Evolutionary conservation across 1,140 invertebrate genomes (phyloP), one percentile per base, ranked within the genome.

Genomic region (Drosophila simulans): DNA sequence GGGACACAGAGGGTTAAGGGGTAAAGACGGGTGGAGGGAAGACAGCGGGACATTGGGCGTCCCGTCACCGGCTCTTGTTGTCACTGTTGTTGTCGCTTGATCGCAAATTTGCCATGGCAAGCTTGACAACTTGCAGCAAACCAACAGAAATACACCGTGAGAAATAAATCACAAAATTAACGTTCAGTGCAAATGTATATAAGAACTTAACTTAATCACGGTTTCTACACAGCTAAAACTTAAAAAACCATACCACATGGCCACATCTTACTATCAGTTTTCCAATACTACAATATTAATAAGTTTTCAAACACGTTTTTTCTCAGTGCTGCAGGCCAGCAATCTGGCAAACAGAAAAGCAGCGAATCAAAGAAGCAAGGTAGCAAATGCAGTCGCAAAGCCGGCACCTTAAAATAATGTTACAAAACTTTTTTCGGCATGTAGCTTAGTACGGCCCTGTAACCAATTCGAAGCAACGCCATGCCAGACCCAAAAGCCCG

Each of bases 21-120:
- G 58, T 2, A 8, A 3, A 7, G 17, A 10, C 1, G 54, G 10
- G 40, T 37, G 22, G 22, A 15, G 45, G 71, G 40, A 22, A 25
- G 55, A 22, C 42, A 31, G 15, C n/a, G 37, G 57, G 60, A 54
- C 57, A 53, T 52, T 43, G 72, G 72, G 75, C 60, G 54, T 64
- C 55, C 77, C 83, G 76, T 88, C 83, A 89, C 63, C 65, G 75
- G 66, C 84, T 79, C 84, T 83, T 88, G 83, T 88, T 89, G 84
- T 88, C 83, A 88, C 84, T 89, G 83, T 88, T 88, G 83, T 88
- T 88, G 83, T 88, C 84, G 84, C 83, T 88, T 88, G 83, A 88
- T 88, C 83, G 80, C 83, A 88, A 88, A 89, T 89, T 88, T 88
- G 84, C 84, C 79, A 69, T 80, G 80, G 84, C 84, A 84, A 89